These are phyloP conservation scores for Eupithecia dodoneata DNA, from an alignment of 2,888 invertebrate genomes.

Conservation along the genomic window DNA sequence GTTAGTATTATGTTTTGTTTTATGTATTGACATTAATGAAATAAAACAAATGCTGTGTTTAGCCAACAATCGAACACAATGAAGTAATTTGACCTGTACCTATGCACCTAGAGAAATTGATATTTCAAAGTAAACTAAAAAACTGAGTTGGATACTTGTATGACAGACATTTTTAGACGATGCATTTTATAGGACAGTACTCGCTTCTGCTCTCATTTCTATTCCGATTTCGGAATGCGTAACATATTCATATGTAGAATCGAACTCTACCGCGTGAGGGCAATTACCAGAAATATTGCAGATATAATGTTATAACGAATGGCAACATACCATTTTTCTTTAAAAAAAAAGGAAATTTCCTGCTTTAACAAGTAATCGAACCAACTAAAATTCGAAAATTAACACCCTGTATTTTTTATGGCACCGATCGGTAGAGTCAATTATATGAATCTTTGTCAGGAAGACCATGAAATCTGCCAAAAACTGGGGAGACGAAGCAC, in stretches of 20 bases:
- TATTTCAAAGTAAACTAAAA: not conserved
- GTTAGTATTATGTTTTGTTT: not conserved
- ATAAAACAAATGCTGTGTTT: constrained; percentile 3
- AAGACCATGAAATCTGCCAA: too few species aligned
- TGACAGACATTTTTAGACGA: not conserved
- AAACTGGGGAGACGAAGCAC: too few species aligned
- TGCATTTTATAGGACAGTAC: not conserved
- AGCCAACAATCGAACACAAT: not conserved
- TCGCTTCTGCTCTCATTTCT: not conserved
- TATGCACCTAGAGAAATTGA: not conserved
- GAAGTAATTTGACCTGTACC: not conserved
- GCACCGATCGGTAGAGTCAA: too few species aligned
- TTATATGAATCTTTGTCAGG: too few species aligned
- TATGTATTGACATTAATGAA: not conserved
- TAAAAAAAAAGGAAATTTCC: too few species aligned
- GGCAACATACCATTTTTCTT: too few species aligned
- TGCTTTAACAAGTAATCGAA: too few species aligned
- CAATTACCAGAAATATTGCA: too few species aligned
- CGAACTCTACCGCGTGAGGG: too few species aligned
- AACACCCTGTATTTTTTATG: too few species aligned
- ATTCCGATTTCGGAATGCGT: not conserved
- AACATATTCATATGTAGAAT: not conserved
- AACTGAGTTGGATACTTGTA: not conserved
- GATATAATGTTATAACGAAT: too few species aligned
- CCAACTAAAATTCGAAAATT: too few species aligned